These are phyloP conservation scores for Tanypteryx hageni DNA, from an alignment of 2,888 invertebrate genomes.

Conservation along the genomic window DNA sequence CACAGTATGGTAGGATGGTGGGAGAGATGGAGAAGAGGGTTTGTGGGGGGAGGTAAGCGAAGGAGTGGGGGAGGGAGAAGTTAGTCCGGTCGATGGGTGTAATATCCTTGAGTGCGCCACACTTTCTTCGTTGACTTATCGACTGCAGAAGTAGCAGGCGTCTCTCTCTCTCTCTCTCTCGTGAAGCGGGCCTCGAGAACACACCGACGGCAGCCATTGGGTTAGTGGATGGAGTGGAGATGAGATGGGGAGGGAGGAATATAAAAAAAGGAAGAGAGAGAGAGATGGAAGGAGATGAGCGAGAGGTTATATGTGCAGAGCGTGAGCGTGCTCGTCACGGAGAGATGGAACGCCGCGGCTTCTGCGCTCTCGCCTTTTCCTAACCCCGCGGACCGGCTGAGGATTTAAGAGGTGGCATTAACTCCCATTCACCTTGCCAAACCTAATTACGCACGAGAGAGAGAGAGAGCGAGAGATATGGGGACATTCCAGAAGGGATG, in stretches of 20 bases:
- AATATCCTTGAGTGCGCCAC: conserved; percentile 63
- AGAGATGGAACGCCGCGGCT: background rate
- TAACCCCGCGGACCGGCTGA: no score
- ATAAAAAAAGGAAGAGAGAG: background rate
- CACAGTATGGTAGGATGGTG: background rate
- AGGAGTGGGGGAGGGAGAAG: background rate
- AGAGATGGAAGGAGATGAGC: background rate
- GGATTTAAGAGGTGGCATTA: no score
- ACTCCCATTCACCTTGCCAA: no score
- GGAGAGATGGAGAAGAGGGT: background rate
- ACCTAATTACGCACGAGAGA: no score
- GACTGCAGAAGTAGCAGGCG: conserved; percentile 57
- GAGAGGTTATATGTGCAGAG: background rate
- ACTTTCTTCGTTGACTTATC: conserved; percentile 63
- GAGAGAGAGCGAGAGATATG: no score
- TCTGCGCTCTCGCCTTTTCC: no score
- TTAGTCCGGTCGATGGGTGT: conserved; percentile 62
- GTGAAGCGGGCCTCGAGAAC: background rate
- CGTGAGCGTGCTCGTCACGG: background rate
- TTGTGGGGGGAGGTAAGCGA: background rate
- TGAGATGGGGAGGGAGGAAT: background rate
- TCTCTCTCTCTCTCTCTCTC: background rate
- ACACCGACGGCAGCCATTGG: conserved; percentile 34
- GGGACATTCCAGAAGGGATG: no score
- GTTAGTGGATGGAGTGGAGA: conserved; percentile 1